A percentile compares a stretch with the other conserved stretches of the same genome.
Conservation (phyloP, 2,113 vertebrate species). For the Benitochromis conjunctus region DNA sequence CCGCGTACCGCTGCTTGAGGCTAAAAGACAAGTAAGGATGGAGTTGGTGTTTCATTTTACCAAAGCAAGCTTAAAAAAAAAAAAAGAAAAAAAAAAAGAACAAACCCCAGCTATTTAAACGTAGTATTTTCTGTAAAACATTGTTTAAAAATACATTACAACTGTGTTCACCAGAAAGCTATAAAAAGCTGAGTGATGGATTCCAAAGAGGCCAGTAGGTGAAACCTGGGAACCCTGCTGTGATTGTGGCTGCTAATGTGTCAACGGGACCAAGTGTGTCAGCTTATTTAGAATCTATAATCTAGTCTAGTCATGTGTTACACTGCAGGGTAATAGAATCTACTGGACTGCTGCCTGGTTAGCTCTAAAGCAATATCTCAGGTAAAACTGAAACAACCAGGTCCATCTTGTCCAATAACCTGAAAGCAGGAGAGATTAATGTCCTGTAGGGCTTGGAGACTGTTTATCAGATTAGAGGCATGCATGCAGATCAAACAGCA, state of each 20-base stretch:
- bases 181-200: background rate
- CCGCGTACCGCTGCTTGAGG: conserved; percentile 95
- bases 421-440: background rate
- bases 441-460: background rate
- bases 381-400: background rate
- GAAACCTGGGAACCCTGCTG: background rate
- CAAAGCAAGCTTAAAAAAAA: background rate
- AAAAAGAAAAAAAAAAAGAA: too few relatives aligned
- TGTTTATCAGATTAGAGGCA: background rate
- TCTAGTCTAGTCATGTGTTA: conserved; percentile 20
- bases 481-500: background rate
- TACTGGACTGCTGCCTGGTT: conserved; percentile 7
- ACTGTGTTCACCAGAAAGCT: background rate
- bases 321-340: background rate
- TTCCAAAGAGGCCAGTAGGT: conserved; percentile 33
- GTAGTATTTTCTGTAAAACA: background rate
- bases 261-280: background rate
- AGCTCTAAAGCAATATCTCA: conserved; percentile 26
- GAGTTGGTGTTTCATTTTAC: background rate
- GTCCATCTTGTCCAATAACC: background rate
- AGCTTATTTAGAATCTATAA: conserved; percentile 29
- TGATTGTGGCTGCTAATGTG: background rate
- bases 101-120: background rate
- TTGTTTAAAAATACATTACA: background rate
- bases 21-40: conserved; percentile 62